phyloP scores from a whole-genome alignment of 2,888 invertebrate genomes.

The Synergus japonicus region DNA sequence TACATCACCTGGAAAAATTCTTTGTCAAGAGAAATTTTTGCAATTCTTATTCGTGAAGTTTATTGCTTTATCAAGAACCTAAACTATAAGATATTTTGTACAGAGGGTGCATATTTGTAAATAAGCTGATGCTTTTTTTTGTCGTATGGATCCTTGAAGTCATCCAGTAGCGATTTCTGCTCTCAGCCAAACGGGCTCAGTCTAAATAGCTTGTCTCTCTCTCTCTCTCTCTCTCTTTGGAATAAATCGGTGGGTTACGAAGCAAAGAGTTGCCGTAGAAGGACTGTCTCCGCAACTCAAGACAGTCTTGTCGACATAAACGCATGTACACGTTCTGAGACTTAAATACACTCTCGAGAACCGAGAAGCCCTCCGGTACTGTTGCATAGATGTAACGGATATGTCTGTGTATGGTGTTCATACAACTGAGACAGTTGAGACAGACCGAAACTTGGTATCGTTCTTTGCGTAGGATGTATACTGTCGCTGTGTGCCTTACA shows the following conservation, averaged over 20 bases:
- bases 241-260: constrained; percentile 47
- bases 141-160: not conserved
- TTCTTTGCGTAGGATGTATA: constrained; percentile 52
- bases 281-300: constrained; percentile 45
- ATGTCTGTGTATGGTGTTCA: constrained; percentile 11
- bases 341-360: constrained; percentile 46
- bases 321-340: constrained; percentile 28
- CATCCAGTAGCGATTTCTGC: not conserved
- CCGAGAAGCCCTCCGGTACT: constrained; percentile 17
- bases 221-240: constrained; percentile 38
- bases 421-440: not conserved
- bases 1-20: not conserved
- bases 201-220: constrained; percentile 42
- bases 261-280: constrained; percentile 56
- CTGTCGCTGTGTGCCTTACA: constrained; percentile 45
- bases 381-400: constrained; percentile 39
- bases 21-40: not conserved
- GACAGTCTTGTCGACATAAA: not conserved
- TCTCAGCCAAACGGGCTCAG: not conserved
- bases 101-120: too few relatives aligned
- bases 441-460: constrained; percentile 45
- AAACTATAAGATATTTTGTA: too few relatives aligned
- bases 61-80: too few relatives aligned
- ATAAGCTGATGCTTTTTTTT: not conserved
- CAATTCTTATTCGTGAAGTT: not conserved